A percentile compares a stretch with the other conserved stretches of the same genome.
phyloP scores from a whole-genome alignment of 2,797 vertebrate genomes.

The Sarcoramphus papa region DNA sequence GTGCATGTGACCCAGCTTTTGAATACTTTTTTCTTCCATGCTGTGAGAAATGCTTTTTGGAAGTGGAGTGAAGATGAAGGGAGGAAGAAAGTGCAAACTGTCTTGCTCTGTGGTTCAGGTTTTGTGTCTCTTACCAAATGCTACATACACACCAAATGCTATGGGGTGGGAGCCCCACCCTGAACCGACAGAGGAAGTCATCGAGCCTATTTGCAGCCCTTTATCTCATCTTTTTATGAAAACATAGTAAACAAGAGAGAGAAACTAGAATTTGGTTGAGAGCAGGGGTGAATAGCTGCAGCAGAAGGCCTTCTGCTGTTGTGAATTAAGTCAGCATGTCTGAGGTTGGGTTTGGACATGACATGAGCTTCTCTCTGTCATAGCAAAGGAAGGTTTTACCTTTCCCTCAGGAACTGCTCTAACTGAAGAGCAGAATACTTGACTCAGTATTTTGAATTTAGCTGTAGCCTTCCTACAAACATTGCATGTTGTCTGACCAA shows the following conservation, averaged over 20 bases:
- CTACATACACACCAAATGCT: neutral
- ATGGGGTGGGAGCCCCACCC: conserved; percentile 26
- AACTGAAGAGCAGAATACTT: neutral
- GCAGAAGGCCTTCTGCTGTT: neutral
- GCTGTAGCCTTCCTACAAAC: neutral
- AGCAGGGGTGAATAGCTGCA: neutral
- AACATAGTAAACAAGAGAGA: conserved; percentile 47
- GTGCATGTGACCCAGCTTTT: neutral
- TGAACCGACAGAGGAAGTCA: conserved; percentile 25
- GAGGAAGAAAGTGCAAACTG: neutral
- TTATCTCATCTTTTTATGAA: conserved; percentile 55
- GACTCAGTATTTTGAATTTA: neutral
- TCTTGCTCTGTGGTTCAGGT: neutral
- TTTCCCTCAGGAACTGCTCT: neutral
- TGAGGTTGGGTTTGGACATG: neutral
- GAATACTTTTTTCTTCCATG: neutral
- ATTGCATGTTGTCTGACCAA: neutral
- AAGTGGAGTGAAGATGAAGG: neutral
- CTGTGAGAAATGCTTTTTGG: neutral
- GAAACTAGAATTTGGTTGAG: neutral
- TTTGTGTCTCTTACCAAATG: neutral
- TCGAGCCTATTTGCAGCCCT: neutral
- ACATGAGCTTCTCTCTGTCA: neutral
- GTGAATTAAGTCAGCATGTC: neutral
- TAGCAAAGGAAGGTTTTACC: neutral